Evolutionary conservation across 2,888 invertebrate genomes (phyloP).

Genomic region (Dolichomitus sp.): DNA sequence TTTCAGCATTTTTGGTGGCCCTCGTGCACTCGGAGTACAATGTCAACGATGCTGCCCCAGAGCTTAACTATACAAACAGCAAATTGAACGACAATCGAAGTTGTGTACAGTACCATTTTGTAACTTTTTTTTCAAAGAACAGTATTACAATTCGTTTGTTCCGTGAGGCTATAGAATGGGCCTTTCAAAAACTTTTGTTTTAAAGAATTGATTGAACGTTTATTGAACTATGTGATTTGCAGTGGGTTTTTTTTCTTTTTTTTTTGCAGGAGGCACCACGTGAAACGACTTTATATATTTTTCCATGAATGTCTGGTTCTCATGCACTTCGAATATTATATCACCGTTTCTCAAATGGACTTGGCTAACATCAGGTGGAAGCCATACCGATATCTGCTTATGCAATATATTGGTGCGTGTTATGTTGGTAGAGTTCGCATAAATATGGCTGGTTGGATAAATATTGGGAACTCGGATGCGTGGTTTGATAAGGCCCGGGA

Average conservation of each 20-base stretch:
- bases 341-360: background rate
- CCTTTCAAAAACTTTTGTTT: background rate
- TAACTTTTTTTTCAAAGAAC: background rate
- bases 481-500: slow-evolving; percentile 20
- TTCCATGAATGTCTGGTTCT: background rate
- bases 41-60: slow-evolving; percentile 3
- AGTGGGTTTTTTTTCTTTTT: background rate
- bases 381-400: slow-evolving; percentile 16
- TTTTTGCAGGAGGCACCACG: background rate
- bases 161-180: background rate
- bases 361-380: background rate
- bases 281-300: background rate
- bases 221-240: background rate
- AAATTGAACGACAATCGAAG: background rate
- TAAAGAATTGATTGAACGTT: background rate
- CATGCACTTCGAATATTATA: slow-evolving; percentile 1
- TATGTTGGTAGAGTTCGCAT: slow-evolving; percentile 26
- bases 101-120: slow-evolving; percentile 10
- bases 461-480: slow-evolving; percentile 33
- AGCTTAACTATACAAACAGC: background rate
- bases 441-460: slow-evolving; percentile 36
- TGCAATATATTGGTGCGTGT: slow-evolving; percentile 18
- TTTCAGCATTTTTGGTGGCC: background rate
- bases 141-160: background rate
- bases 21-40: background rate